Percentiles rank a stretch among this genome's conserved stretches.
Conservation (phyloP, 2,888 invertebrate species). For the Eugnorisma glareosa region DNA sequence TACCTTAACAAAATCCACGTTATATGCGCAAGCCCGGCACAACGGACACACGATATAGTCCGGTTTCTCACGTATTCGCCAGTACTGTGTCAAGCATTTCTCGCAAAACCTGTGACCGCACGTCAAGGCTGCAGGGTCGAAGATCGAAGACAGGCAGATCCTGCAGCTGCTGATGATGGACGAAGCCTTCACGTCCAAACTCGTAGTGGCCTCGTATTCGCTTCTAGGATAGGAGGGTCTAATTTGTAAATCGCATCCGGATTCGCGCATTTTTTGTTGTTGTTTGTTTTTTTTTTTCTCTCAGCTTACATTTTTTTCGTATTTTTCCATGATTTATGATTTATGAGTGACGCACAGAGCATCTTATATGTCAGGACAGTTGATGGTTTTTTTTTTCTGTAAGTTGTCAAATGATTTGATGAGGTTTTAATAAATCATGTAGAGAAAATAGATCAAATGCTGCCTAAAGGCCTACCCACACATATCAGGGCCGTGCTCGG, state of each 20-base stretch:
- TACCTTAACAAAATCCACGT: slow-evolving; percentile 79
- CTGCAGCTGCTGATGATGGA: slow-evolving; percentile 74
- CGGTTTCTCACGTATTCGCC: slow-evolving; percentile 75
- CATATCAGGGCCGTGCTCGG: too few species aligned
- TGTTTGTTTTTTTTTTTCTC: slow-evolving; percentile 6
- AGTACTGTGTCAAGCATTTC: slow-evolving; percentile 76
- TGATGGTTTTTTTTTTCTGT: slow-evolving; percentile 28
- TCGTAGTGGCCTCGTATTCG: slow-evolving; percentile 59
- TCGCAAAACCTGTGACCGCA: slow-evolving; percentile 84
- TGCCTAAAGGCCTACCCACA: too few species aligned
- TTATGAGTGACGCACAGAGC: background rate
- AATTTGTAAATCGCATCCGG: slow-evolving; percentile 39
- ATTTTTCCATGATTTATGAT: slow-evolving; percentile 39
- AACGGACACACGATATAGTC: slow-evolving; percentile 80
- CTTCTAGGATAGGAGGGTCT: slow-evolving; percentile 34
- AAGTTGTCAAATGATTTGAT: background rate
- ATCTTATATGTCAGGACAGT: slow-evolving; percentile 16
- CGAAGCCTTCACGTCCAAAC: slow-evolving; percentile 63
- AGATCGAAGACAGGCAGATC: slow-evolving; percentile 79
- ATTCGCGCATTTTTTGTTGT: slow-evolving; percentile 45
- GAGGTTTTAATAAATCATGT: too few species aligned
- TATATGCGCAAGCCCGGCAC: slow-evolving; percentile 75
- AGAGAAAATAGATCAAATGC: too few species aligned
- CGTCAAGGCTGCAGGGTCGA: slow-evolving; percentile 74
- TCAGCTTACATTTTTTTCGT: slow-evolving; percentile 24